Evolutionary conservation across 1,140 invertebrate genomes (phyloP).

Genomic region (Hyles euphorbiae): DNA sequence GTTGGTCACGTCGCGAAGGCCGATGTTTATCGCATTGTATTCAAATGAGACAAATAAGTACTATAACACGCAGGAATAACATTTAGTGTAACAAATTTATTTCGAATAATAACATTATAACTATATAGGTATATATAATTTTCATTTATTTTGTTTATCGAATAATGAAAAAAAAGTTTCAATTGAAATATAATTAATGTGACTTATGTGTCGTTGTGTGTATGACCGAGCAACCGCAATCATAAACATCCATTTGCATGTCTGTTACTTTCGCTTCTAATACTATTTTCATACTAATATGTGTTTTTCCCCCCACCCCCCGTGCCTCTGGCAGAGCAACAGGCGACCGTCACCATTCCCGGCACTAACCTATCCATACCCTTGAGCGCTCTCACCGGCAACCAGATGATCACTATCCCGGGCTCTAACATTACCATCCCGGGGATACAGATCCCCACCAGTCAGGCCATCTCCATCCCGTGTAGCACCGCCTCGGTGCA

Average conservation of each 20-base stretch:
- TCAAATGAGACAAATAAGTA: no score
- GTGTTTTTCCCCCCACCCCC: conserved; percentile 45
- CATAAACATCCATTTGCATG: conserved; percentile 22
- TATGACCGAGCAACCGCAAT: background rate
- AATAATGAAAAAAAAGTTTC: no score
- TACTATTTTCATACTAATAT: conserved; percentile 56
- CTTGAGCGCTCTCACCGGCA: conserved; percentile 21
- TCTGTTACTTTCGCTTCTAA: conserved; percentile 38
- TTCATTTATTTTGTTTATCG: no score
- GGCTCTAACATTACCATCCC: conserved; percentile 75
- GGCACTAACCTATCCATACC: conserved; percentile 77
- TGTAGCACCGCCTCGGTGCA: conserved; percentile 29
- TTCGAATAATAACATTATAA: no score
- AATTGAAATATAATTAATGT: no score
- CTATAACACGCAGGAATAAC: no score
- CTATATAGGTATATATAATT: no score
- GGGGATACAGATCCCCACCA: conserved; percentile 50
- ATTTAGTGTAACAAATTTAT: no score
- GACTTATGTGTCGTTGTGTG: no score
- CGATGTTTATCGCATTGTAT: no score
- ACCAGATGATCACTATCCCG: conserved; percentile 64
- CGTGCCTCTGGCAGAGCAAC: conserved; percentile 52
- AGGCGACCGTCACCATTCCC: conserved; percentile 75
- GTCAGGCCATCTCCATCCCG: conserved; percentile 43
- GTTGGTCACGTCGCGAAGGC: no score